phyloP scores from a whole-genome alignment of 37 sponge, comb jelly and placozoan genomes.

The Tethya wilhelma region DNA sequence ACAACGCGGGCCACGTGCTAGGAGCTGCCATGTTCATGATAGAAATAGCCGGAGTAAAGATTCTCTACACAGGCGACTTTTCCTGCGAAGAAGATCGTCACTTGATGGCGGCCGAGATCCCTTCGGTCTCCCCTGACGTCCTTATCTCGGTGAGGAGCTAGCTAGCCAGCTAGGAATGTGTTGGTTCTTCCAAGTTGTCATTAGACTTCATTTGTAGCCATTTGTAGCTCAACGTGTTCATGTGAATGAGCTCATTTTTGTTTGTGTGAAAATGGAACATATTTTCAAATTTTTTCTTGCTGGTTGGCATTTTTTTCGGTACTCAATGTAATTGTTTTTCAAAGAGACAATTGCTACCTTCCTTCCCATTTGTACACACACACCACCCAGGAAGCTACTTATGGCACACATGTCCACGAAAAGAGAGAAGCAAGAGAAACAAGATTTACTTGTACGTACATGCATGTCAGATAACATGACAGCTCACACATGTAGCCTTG shows the following conservation, averaged over 20 bases:
- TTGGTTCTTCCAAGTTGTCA: too few species aligned
- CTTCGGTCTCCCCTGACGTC: constrained; percentile 85
- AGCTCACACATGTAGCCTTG: too few species aligned
- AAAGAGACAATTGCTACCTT: background rate
- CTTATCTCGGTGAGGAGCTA: constrained; percentile 75
- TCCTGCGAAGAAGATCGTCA: constrained; percentile 96
- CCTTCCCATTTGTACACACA: too few species aligned
- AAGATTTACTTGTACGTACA: constrained; percentile 87
- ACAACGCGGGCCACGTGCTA: constrained; percentile 97
- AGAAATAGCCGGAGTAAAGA: constrained; percentile 98
- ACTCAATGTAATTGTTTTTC: too few species aligned
- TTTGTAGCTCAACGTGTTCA: too few species aligned
- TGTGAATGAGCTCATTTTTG: too few species aligned
- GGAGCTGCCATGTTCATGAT: constrained; percentile 99
- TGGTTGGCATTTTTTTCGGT: too few species aligned
- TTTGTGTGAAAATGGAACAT: too few species aligned
- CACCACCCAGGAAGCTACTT: constrained; percentile 90
- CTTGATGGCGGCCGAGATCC: constrained; percentile 97
- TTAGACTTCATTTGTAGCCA: too few species aligned
- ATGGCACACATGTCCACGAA: constrained; percentile 94
- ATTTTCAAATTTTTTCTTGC: too few species aligned
- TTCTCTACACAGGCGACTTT: constrained; percentile 97
- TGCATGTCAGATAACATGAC: too few species aligned
- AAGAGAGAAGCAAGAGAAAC: constrained; percentile 88
- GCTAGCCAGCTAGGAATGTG: too few species aligned